phyloP scores from a whole-genome alignment of 2,113 vertebrate genomes.

The Ophiodon elongatus region DNA sequence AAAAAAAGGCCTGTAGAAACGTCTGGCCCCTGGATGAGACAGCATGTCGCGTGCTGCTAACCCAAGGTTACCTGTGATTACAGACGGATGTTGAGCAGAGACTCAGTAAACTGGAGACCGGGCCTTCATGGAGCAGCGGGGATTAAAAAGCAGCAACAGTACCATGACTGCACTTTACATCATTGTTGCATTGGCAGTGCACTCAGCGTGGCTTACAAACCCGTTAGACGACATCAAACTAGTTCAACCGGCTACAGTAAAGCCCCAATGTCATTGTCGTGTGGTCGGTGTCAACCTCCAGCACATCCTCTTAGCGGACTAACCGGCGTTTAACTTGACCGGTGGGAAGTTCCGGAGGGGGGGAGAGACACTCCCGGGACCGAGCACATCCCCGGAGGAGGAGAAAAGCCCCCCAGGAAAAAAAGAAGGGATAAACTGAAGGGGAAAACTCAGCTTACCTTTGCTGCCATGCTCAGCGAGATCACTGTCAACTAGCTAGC shows the following conservation, averaged over 20 bases:
- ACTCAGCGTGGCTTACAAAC: neutral
- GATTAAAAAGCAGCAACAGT: neutral
- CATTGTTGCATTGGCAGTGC: neutral
- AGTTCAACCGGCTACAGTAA: conserved; percentile 38
- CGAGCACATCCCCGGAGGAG: neutral
- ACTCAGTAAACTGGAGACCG: conserved; percentile 2
- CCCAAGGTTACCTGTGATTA: conserved; percentile 46
- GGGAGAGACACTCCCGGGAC: neutral
- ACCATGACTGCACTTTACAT: neutral
- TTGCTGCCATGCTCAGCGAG: conserved; percentile 84
- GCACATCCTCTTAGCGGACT: conserved; percentile 69
- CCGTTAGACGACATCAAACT: neutral
- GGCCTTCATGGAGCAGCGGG: neutral
- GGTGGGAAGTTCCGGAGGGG: neutral
- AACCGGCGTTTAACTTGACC: conserved; percentile 34
- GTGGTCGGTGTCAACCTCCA: conserved; percentile 51
- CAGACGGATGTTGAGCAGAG: too few relatives aligned
- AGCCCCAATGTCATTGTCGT: conserved; percentile 67
- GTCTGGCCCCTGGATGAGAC: neutral
- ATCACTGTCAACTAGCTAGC: conserved; percentile 45
- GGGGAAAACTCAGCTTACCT: conserved; percentile 78
- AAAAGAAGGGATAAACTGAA: neutral
- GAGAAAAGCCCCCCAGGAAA: too few relatives aligned
- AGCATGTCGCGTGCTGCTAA: conserved; percentile 44
- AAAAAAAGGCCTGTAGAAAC: neutral